Base-by-base conservation (phyloP, 2,888 invertebrate genomes). In the Neria commutata region DNA sequence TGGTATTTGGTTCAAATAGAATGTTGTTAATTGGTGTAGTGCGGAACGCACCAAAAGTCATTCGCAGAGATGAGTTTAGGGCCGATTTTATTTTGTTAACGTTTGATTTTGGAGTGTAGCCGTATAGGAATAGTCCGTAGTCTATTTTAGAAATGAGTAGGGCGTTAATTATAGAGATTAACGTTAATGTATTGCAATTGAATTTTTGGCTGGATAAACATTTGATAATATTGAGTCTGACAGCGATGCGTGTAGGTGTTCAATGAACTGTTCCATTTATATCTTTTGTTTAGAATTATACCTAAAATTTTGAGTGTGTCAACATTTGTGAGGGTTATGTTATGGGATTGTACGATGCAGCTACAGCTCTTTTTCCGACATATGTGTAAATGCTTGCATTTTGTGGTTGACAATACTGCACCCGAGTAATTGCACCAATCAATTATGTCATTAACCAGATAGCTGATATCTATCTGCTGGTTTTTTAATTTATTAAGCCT, bases 11-110 rank as follows among this genome's bases (percentile, higher is more conserved):
- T 45, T 62, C 60, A 17, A 23, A 58, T 3, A 60, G 48, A 29
- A 62, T 45, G 17, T 62, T 64, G 23, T 59, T 50, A 5, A 59
- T 59, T 5, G 59, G 61, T 5, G 61, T 59, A 0, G 62, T 21
- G 2, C 56, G 42, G 37, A 47, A 64, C 2, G 58, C 54, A 4
- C 52, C 49, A 2, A 64, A 16, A 8, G 56, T 10, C 1, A 25
- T 17, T 40, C 61, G 47, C 0, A 56, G 14, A 10, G 64, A 56
- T 2, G 55, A 8, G 37, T 62, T 49, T 5, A 51, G 11, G 1
- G 53, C 19, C 2, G 47, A 23, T 29, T 60, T 51, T 23, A 62
- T 45, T 53, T 62, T 61, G 1, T 25, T 17, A 21, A 57, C 6
- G 8, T 10, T 25, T 1, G 49, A 17, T 26, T 54, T 60, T 1